Percentiles rank a stretch among this genome's conserved stretches.
phyloP scores from a whole-genome alignment of 2,113 vertebrate genomes.

The Ciconia stormi region DNA sequence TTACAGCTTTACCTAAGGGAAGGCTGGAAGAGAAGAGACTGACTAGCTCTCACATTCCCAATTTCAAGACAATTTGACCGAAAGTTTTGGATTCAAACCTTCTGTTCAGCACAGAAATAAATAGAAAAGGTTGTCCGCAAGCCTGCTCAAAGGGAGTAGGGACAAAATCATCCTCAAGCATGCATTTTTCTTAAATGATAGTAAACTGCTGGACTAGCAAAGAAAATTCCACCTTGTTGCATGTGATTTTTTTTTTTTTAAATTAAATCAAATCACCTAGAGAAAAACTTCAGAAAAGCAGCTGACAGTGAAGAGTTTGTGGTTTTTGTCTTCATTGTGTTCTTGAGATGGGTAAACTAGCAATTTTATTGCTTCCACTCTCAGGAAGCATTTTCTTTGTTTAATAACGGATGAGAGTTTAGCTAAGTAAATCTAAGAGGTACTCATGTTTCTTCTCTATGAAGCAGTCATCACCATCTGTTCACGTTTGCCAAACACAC shows the following conservation, averaged over 20 bases:
- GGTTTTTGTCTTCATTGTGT: background rate
- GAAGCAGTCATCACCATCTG: conserved; percentile 27
- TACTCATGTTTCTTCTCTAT: background rate
- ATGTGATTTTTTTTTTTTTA: background rate
- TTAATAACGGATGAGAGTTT: background rate
- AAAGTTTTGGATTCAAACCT: background rate
- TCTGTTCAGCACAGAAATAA: background rate
- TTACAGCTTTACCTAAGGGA: background rate
- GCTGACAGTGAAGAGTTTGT: background rate
- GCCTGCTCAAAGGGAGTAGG: background rate
- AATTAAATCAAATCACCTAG: background rate
- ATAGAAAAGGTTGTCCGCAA: background rate
- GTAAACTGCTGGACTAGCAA: background rate
- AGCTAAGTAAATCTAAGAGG: conserved; percentile 3
- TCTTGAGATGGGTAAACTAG: background rate
- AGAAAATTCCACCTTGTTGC: background rate
- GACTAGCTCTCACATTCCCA: background rate
- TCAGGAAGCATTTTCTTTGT: background rate
- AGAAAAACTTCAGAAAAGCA: background rate
- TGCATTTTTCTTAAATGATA: background rate
- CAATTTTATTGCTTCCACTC: background rate
- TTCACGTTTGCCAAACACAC: background rate
- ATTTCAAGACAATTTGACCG: background rate
- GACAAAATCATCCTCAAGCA: background rate
- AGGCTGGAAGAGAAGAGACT: background rate